phyloP scores from a whole-genome alignment of 1,140 invertebrate species.

The Yoshiicerus persimilis region DNA sequence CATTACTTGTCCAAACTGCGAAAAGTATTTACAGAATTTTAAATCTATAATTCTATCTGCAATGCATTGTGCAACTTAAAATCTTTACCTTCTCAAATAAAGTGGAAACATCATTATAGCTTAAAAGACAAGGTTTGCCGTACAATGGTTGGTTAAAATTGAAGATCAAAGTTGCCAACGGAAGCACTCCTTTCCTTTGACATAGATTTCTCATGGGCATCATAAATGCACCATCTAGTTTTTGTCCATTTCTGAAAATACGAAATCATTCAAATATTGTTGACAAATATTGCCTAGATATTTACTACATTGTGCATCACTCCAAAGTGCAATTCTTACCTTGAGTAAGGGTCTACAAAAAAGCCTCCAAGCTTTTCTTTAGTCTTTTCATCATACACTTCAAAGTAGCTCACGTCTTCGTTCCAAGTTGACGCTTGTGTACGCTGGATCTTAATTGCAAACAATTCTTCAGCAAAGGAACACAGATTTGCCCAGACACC shows the following conservation, averaged over 20 bases:
- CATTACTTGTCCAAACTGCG: slow-evolving; percentile 80
- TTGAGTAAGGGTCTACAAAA: slow-evolving; percentile 78
- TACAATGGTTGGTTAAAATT: slow-evolving; percentile 68
- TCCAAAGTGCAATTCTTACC: slow-evolving; percentile 58
- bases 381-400: slow-evolving; percentile 72
- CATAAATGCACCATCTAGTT: slow-evolving; percentile 66
- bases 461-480: slow-evolving; percentile 71
- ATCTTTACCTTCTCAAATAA: slow-evolving; percentile 65
- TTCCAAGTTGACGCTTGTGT: slow-evolving; percentile 72
- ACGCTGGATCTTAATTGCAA: slow-evolving; percentile 79
- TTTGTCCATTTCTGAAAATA: slow-evolving; percentile 42
- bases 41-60: not conserved
- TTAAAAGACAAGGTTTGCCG: slow-evolving; percentile 69
- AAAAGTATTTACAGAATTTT: slow-evolving; percentile 39
- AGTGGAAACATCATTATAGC: slow-evolving; percentile 70
- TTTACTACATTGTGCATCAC: too few relatives aligned
- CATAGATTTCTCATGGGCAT: slow-evolving; percentile 67
- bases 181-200: slow-evolving; percentile 52
- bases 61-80: not conserved
- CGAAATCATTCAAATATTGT: not conserved
- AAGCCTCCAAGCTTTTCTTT: slow-evolving; percentile 72
- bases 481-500: slow-evolving; percentile 76
- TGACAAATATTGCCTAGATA: not conserved
- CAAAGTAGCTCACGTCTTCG: slow-evolving; percentile 79
- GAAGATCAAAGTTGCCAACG: slow-evolving; percentile 77